A percentile compares a stretch with the other conserved stretches of the same genome.
These are phyloP conservation scores for Adineta ricciae DNA, from an alignment of 2,888 invertebrate genomes.

Conservation along the genomic window DNA sequence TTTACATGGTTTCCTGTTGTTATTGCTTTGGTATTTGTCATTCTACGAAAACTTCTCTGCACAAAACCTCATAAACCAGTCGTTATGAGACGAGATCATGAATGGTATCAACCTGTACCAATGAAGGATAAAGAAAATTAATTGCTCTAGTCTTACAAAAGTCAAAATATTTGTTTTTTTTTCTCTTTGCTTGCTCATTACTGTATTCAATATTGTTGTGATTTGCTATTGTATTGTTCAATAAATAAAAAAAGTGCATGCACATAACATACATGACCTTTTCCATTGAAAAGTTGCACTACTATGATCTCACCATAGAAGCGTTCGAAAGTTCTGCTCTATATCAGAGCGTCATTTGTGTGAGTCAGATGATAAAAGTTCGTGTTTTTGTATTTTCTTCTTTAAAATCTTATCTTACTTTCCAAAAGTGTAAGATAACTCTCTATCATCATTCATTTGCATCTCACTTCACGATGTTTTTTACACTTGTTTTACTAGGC, in stretches of 20 bases:
- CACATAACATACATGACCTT: too few relatives aligned
- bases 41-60: background rate
- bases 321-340: too few relatives aligned
- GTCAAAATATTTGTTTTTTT: background rate
- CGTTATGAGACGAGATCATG: background rate
- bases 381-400: background rate
- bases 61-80: background rate
- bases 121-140: background rate
- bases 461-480: background rate
- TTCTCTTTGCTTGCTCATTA: background rate
- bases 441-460: background rate
- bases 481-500: background rate
- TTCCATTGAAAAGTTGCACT: too few relatives aligned
- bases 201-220: background rate
- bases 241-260: background rate
- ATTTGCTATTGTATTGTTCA: background rate
- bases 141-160: background rate
- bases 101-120: background rate
- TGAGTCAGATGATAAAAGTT: background rate
- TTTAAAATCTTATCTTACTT: background rate
- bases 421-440: background rate
- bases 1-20: conserved; percentile 18
- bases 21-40: background rate
- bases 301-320: too few relatives aligned
- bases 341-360: background rate